Evolutionary conservation across 2,888 invertebrate species (phyloP), one percentile per base, ranked within the genome.

Genomic region (Sphaerophoria rueppellii): DNA sequence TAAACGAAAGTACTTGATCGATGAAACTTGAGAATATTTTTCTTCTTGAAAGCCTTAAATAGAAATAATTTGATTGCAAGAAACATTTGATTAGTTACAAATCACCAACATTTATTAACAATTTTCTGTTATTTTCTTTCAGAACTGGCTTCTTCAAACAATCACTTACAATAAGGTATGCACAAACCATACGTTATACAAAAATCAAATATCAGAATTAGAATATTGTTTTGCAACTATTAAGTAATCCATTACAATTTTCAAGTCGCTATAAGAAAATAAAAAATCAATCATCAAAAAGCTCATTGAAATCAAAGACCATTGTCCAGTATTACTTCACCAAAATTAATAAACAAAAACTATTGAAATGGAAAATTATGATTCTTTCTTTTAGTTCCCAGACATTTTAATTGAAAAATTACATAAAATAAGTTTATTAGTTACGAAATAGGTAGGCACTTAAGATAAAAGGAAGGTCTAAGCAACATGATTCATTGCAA

Each of bases 121-220:
- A 57, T 7, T 7, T 35, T 37, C 2, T 65, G 35, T 57, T 34
- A 71, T 6, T 71, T 52, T 57, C 4, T n/a, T 78, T 48, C 78
- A 82, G 82, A 74, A 60, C 70, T 63, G 73, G 73, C 74, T 61
- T 63, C 78, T 52, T 54, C 58, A 63, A 52, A 24, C n/a, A 71
- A 52, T 65, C 54, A 81, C 67, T 60, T 37, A 67, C 43, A 50
- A 78, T 82, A 78, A 78, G 82, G 78, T 78, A 71, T 50, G 40
- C 40, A 24, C 24, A 24, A 24, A 24, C 24, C n/a, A n/a, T n/a
- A n/a, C n/a, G n/a, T n/a, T n/a, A n/a, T n/a, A n/a, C n/a, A n/a
- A n/a, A 24, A 24, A 24, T 24, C 24, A 24, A 24, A 24, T 24
- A 24, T 24, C 24, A 24, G 24, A 24, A 24, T 24, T 24, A 24